Evolutionary conservation across 2,797 vertebrate genomes (phyloP).

Genomic region (Lates japonicus): DNA sequence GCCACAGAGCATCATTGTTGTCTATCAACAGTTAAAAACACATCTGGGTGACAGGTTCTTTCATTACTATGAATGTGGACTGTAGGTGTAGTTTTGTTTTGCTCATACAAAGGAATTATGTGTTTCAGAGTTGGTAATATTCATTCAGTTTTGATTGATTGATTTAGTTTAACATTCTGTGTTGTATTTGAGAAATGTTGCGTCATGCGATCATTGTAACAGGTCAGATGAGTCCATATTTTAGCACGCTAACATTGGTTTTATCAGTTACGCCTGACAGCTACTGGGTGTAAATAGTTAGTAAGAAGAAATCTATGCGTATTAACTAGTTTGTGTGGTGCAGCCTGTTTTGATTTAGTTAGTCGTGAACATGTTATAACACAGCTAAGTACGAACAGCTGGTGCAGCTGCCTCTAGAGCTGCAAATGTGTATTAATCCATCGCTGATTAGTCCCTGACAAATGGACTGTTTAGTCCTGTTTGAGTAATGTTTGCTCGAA

Average conservation of each 20-base stretch:
- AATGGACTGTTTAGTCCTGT: not conserved
- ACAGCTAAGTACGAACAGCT: not conserved
- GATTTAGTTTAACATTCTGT: too few relatives aligned
- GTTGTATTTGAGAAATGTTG: too few relatives aligned
- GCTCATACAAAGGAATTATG: too few relatives aligned
- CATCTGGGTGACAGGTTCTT: not conserved
- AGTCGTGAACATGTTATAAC: not conserved
- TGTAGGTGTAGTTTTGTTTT: not conserved
- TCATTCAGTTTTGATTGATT: too few relatives aligned
- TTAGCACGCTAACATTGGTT: not conserved
- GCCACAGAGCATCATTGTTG: not conserved
- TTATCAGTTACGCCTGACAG: not conserved
- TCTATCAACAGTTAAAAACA: not conserved
- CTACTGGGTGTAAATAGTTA: not conserved
- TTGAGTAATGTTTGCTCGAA: not conserved
- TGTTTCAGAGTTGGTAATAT: too few relatives aligned
- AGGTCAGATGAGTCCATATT: too few relatives aligned
- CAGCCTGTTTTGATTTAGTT: not conserved
- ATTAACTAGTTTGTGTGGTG: not conserved
- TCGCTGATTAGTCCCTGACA: not conserved
- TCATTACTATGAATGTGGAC: not conserved
- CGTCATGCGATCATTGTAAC: too few relatives aligned
- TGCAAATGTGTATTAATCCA: not conserved
- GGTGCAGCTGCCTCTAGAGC: not conserved
- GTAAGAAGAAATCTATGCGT: not conserved